Base-by-base conservation (phyloP, 2,113 vertebrate genomes). In the Oceanodroma tethys region DNA sequence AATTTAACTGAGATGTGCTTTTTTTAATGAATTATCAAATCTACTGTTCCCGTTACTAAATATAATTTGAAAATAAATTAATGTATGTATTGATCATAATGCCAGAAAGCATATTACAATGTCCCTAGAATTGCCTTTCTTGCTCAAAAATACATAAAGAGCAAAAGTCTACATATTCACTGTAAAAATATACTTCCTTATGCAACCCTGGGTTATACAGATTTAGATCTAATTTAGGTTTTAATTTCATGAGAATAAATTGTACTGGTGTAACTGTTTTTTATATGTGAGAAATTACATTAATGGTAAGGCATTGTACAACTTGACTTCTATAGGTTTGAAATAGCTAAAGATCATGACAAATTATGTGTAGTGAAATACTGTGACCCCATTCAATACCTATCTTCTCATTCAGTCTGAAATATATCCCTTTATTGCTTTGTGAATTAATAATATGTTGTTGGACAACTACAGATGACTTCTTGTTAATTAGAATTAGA, bases 401-500 rank as follows among this genome's bases (percentile, higher is more conserved):
- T 91, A 76, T 75, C 68, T 94, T 93, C 78, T 85, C 89, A 66
- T 91, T 95, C 83, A 84, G 74, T 72, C 94, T 94, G 96, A 95
- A 96, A 94, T 87, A 94, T 66, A 94, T 82, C 71, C 86, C 53
- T 94, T 95, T 95, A 95, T 87, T 93, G 89, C 86, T 87, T 85
- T 95, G 93, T 95, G 89, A 97, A 95, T 95, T 96, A 93, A 95
- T 94, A 97, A 95, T 95, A 89, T 15, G 56, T 38, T 94, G 81
- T 91, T 85, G 95, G 93, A 93, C 89, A 96, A 95, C 95, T 97
- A 82, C 91, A 95, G 86, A 91, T 96, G 95, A 97, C 93, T 96
- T 93, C 88, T 94, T 88, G 92, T 88, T 96, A 96, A 96, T 97
- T 95, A 87, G 73, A 85, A 91, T 48, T 71, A 83, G 91, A 95